Percentiles rank a stretch among this genome's conserved stretches.
These are phyloP conservation scores for Dinothrombium tinctorium DNA, from an alignment of 1,140 invertebrate species.

Conservation along the genomic window DNA sequence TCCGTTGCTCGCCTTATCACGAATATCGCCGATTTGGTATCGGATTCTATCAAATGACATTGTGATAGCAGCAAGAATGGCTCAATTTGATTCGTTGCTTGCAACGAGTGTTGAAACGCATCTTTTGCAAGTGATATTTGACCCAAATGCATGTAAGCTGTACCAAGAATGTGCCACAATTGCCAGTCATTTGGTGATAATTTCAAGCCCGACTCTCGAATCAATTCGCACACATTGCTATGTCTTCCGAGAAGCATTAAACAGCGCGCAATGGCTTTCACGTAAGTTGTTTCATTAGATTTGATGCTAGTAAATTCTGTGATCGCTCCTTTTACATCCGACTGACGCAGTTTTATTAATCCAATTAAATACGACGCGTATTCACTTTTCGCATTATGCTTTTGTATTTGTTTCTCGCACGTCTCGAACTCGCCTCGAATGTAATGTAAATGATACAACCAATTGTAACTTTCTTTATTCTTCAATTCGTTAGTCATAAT, in stretches of 20 bases:
- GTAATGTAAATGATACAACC: slow-evolving; percentile 60
- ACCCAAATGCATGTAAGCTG: slow-evolving; percentile 7
- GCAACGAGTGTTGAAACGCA: slow-evolving; percentile 10
- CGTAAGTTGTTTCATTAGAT: slow-evolving; percentile 3
- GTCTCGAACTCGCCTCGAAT: slow-evolving; percentile 48
- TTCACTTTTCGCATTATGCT: slow-evolving; percentile 45
- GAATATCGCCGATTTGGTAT: slow-evolving; percentile 11
- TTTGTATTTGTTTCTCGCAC: slow-evolving; percentile 42
- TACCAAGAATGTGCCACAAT: slow-evolving; percentile 9
- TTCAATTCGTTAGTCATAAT: slow-evolving; percentile 26
- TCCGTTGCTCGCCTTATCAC: slow-evolving; percentile 9
- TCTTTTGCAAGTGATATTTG: slow-evolving; percentile 9
- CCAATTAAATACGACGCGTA: slow-evolving; percentile 60
- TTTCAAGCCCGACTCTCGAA: slow-evolving; percentile 9
- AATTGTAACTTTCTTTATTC: slow-evolving; percentile 45
- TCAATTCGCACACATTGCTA: slow-evolving; percentile 8
- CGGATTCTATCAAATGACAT: slow-evolving; percentile 8
- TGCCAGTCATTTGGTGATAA: slow-evolving; percentile 11
- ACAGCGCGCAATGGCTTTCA: slow-evolving; percentile 11
- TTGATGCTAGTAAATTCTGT: slow-evolving; percentile 14
- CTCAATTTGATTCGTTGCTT: slow-evolving; percentile 9
- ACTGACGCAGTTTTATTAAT: slow-evolving; percentile 27
- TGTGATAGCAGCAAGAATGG: slow-evolving; percentile 8
- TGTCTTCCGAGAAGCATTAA: slow-evolving; percentile 9
- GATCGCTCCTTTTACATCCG: slow-evolving; percentile 42